phyloP scores from a whole-genome alignment of 2,797 vertebrate species.

The Takifugu rubripes region DNA sequence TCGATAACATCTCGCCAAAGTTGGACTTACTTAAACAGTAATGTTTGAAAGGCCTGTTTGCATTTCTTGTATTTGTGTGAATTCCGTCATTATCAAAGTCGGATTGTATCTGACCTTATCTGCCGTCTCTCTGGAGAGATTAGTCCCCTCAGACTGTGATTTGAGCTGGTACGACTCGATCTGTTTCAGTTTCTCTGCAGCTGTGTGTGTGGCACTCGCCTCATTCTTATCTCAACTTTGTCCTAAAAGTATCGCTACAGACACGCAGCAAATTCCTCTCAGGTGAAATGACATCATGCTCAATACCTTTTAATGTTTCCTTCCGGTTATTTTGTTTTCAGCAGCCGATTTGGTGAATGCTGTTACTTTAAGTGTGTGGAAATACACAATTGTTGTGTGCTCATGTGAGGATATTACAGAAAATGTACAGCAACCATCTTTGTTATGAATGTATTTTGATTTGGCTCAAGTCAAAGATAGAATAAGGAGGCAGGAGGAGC shows the following conservation, averaged over 20 bases:
- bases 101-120: not conserved
- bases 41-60: conserved; percentile 8
- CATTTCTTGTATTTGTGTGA: conserved; percentile 3
- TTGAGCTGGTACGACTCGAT: conserved; percentile 46
- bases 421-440: not conserved
- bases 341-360: conserved; percentile 1
- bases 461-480: no score
- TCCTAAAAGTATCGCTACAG: not conserved
- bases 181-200: conserved; percentile 34
- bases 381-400: no score
- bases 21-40: conserved; percentile 22
- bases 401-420: not conserved
- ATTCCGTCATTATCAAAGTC: conserved; percentile 11
- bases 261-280: not conserved
- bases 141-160: conserved; percentile 9
- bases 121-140: conserved; percentile 1
- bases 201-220: conserved; percentile 12
- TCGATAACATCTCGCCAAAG: conserved; percentile 19
- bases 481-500: no score
- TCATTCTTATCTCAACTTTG: conserved; percentile 19
- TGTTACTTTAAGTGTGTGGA: not conserved
- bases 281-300: conserved; percentile 43
- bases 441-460: not conserved
- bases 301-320: conserved; percentile 25
- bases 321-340: not conserved